A percentile compares a stretch with the other conserved stretches of the same genome.
Evolutionary conservation across 2,888 invertebrate genomes (phyloP).

Genomic region (Drosophila basisetae): DNA sequence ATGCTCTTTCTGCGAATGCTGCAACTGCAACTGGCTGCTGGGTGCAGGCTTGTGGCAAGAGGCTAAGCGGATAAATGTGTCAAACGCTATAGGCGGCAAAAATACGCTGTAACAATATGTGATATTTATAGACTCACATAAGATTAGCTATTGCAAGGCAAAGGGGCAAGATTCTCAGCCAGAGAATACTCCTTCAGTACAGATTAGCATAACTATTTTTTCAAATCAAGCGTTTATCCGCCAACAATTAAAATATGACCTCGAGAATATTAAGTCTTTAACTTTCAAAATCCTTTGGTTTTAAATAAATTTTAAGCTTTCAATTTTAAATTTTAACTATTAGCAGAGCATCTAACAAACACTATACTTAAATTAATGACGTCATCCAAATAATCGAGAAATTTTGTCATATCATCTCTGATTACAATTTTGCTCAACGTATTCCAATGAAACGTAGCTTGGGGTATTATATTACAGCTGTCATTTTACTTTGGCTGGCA

Average conservation of each 20-base stretch:
- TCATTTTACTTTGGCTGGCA: conserved; percentile 43
- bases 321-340: background rate
- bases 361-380: background rate
- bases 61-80: conserved; percentile 52
- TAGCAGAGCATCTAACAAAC: background rate
- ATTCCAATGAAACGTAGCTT: background rate
- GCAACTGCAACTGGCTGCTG: conserved; percentile 9
- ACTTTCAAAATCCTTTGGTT: background rate
- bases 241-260: background rate
- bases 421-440: conserved; percentile 7
- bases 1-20: conserved; percentile 48
- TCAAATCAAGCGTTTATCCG: background rate
- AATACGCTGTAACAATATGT: conserved; percentile 43
- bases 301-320: background rate
- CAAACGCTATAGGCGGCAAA: conserved; percentile 43
- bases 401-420: conserved; percentile 5
- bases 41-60: conserved; percentile 23
- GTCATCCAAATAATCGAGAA: background rate
- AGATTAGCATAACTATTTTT: background rate
- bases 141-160: conserved; percentile 7
- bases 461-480: conserved; percentile 49
- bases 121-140: conserved; percentile 45
- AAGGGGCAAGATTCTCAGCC: background rate
- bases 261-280: background rate
- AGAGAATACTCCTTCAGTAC: background rate